Conservation (phyloP, 1,140 invertebrate genomes). For the Akabosia matsudoensis region DNA sequence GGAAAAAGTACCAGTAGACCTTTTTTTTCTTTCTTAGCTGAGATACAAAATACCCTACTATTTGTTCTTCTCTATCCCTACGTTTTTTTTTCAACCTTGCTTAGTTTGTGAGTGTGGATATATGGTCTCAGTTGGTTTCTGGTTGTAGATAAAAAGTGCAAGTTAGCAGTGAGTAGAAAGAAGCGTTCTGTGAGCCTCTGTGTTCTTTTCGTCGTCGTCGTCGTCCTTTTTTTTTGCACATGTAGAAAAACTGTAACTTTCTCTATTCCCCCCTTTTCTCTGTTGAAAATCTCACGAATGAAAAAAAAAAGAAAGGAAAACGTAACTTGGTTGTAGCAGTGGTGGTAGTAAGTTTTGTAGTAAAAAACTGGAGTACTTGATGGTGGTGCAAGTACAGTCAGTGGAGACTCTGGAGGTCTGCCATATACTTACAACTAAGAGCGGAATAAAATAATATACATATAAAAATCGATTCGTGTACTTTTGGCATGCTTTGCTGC, state of each 20-base stretch:
- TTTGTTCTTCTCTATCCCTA: background rate
- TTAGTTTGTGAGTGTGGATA: background rate
- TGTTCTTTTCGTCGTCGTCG: background rate
- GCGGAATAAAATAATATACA: background rate
- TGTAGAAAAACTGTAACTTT: background rate
- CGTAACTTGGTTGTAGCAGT: background rate
- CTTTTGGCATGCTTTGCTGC: background rate
- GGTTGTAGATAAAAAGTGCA: background rate
- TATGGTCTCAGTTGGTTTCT: background rate
- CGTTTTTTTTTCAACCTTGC: no score
- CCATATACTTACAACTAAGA: background rate
- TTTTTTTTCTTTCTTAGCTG: background rate
- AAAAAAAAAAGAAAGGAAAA: background rate
- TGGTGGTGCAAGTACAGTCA: background rate
- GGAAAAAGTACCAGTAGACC: background rate
- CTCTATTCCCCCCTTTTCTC: background rate
- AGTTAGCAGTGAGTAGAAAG: background rate
- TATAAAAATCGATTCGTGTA: background rate
- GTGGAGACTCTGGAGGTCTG: background rate
- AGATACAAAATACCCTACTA: background rate
- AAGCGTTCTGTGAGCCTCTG: background rate
- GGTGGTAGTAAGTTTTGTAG: background rate
- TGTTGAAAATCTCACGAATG: background rate
- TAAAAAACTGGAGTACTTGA: no score
- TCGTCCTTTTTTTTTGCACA: background rate